Evolutionary conservation across 1,140 invertebrate genomes (phyloP), one percentile per base, ranked within the genome.

Genomic region (Ridgeia piscesae): DNA sequence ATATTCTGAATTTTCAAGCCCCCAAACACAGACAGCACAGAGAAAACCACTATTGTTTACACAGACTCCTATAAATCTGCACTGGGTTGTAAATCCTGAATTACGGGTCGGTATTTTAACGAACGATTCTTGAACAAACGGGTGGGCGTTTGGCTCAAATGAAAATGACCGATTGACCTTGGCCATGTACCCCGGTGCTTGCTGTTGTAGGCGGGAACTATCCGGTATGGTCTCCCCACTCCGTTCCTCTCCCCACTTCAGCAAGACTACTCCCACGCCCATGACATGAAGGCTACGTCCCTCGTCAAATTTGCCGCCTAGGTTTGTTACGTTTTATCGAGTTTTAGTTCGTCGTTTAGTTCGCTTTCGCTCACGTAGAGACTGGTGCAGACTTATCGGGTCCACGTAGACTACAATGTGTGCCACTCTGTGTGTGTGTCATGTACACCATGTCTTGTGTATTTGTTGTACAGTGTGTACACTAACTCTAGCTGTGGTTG

Each of bases 161-260:
- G 58, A 77, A 77, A 77, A 77, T 77, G 58, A 77, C 58, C 17
- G 58, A 77, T 77, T 90, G n/a, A 8, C 11, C 89, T 21, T 34
- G 33, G n/a, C 35, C 89, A 9, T 90, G 8, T 90, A 34, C n/a
- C 4, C 21, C 91, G 92, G 34, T 91, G 93, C 92, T 94, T 77
- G 17, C 58, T 77, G 58, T 77, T 94, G 89, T 94, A 95, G 95
- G 94, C 94, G 88, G 95, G 95, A 89, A 94, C 93, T 31, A 94
- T 95, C 48, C 94, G 94, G 42, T 93, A 94, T 92, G 94, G 94
- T 31, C 94, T 94, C 42, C 94, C 94, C 88, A 92, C 94, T 91
- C 95, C 94, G 77, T 95, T 95, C 93, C 92, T 94, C 89, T 94
- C 94, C 92, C 94, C 95, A 88, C 93, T 94, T 34, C 94, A 95